A percentile compares a stretch with the other conserved stretches of the same genome.
Conservation (phyloP, 2,797 vertebrate genomes). For the Megalops cyprinoides region DNA sequence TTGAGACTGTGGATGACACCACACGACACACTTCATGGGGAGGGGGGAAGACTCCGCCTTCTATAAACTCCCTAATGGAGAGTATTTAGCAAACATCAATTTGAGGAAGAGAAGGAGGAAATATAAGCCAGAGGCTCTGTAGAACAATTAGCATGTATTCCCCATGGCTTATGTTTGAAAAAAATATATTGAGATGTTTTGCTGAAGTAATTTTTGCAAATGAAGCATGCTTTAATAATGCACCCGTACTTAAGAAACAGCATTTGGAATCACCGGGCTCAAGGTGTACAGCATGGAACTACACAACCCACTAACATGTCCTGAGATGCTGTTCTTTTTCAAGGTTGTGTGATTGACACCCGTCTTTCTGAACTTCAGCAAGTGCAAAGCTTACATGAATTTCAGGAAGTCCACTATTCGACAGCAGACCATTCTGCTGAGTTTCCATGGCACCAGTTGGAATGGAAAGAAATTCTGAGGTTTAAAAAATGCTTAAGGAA, state of each 20-base stretch:
- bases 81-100: constrained; percentile 75
- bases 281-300: not conserved
- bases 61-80: constrained; percentile 72
- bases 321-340: not conserved
- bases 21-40: constrained; percentile 51
- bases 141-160: constrained; percentile 75
- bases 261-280: not conserved
- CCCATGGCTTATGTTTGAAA: constrained; percentile 60
- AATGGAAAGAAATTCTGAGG: too few species aligned
- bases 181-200: constrained; percentile 6
- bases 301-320: not conserved
- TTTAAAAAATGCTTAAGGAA: too few species aligned
- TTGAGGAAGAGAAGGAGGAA: constrained; percentile 74
- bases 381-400: too few species aligned
- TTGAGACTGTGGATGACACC: too few species aligned
- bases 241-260: not conserved
- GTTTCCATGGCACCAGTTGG: too few species aligned
- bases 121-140: constrained; percentile 76
- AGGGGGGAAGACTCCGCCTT: constrained; percentile 60
- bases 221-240: constrained; percentile 1
- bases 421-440: not conserved
- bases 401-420: not conserved
- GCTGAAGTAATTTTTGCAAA: not conserved
- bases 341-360: not conserved
- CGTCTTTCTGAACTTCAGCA: not conserved